phyloP scores from a whole-genome alignment of 2,113 vertebrate genomes.

The Cynocephalus volans region DNA sequence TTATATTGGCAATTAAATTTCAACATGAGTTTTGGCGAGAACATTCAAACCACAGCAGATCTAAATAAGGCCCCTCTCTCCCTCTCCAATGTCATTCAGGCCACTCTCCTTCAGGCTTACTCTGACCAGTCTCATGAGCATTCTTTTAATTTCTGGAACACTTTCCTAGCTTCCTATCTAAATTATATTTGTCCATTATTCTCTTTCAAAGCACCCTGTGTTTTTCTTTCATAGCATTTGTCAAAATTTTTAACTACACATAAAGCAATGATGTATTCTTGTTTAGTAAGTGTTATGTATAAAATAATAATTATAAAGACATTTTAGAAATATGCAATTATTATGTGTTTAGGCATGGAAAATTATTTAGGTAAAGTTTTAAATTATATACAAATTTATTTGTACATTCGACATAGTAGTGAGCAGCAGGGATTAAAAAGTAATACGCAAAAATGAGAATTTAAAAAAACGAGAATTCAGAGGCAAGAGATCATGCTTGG shows the following conservation, averaged over 20 bases:
- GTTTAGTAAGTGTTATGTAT: not conserved
- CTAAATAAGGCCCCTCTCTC: not conserved
- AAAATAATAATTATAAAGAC: slow-evolving; percentile 48
- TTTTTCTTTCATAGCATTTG: slow-evolving; percentile 4
- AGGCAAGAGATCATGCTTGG: no score
- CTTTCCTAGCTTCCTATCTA: not conserved
- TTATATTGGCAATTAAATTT: no score
- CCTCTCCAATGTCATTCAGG: not conserved
- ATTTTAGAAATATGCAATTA: slow-evolving; percentile 28
- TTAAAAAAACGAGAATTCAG: no score
- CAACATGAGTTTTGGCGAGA: no score
- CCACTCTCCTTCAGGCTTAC: not conserved
- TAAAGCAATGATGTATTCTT: slow-evolving; percentile 7
- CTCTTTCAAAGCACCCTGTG: not conserved
- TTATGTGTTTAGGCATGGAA: slow-evolving; percentile 32
- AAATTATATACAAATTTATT: not conserved
- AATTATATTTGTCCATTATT: slow-evolving; percentile 41
- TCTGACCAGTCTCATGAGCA: not conserved
- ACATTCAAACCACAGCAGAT: no score
- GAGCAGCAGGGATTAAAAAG: slow-evolving; percentile 29
- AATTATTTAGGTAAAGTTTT: not conserved
- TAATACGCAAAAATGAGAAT: slow-evolving; percentile 26
- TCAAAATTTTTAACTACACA: not conserved
- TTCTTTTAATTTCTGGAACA: not conserved
- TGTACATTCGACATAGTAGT: not conserved